These are phyloP conservation scores for Endotricha flammealis DNA, from an alignment of 2,888 invertebrate species.

Conservation along the genomic window DNA sequence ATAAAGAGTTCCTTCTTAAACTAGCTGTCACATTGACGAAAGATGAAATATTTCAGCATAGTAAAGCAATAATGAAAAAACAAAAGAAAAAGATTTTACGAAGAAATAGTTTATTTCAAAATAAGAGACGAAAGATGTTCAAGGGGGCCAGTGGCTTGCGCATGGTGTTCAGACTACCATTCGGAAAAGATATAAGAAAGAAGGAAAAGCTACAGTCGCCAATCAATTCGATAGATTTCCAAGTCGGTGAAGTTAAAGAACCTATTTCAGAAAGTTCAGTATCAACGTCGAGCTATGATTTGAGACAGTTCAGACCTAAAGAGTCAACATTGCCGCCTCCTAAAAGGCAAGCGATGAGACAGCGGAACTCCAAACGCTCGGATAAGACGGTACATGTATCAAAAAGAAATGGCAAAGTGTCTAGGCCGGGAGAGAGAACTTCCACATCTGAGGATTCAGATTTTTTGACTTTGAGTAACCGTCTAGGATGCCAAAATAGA, in stretches of 20 bases:
- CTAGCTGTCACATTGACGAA: slow-evolving; percentile 93
- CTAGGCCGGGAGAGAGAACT: slow-evolving; percentile 78
- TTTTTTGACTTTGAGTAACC: slow-evolving; percentile 75
- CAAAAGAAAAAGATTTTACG: slow-evolving; percentile 85
- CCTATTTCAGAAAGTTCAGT: slow-evolving; percentile 78
- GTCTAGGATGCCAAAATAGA: slow-evolving; percentile 78
- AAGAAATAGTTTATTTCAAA: slow-evolving; percentile 75
- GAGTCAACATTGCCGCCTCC: slow-evolving; percentile 62
- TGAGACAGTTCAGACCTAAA: slow-evolving; percentile 79
- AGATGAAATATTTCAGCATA: slow-evolving; percentile 93
- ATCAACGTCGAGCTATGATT: slow-evolving; percentile 80
- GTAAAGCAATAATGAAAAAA: slow-evolving; percentile 92
- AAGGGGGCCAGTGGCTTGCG: slow-evolving; percentile 80
- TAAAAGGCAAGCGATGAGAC: slow-evolving; percentile 59
- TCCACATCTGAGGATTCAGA: slow-evolving; percentile 82
- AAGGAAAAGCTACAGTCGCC: slow-evolving; percentile 46
- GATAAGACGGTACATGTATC: slow-evolving; percentile 62
- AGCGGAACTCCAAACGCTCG: slow-evolving; percentile 59
- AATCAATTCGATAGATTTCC: slow-evolving; percentile 37
- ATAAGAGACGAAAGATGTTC: slow-evolving; percentile 77
- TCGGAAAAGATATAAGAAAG: slow-evolving; percentile 62
- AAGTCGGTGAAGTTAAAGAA: slow-evolving; percentile 38
- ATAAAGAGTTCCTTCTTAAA: slow-evolving; percentile 92
- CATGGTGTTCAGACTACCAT: slow-evolving; percentile 81
- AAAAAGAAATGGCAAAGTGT: slow-evolving; percentile 60